These are phyloP conservation scores for Allenopithecus nigroviridis DNA, from an alignment of 2,797 vertebrate genomes.

Conservation along the genomic window DNA sequence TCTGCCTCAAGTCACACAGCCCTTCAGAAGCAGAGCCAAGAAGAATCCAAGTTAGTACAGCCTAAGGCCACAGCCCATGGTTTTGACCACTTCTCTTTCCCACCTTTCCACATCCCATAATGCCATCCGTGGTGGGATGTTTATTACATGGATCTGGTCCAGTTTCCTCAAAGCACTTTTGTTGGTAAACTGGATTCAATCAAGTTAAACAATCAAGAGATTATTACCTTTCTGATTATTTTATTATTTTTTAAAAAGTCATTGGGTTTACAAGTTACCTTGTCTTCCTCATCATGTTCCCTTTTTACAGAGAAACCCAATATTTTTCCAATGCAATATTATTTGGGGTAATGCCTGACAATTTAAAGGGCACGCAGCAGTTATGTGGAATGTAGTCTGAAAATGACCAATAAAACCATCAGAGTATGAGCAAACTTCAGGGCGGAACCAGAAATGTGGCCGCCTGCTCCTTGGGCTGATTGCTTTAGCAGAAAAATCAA, in stretches of 20 bases:
- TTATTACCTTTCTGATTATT: not conserved
- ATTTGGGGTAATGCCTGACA: conserved; percentile 35
- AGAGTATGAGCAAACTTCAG: conserved; percentile 11
- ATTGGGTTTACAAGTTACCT: not conserved
- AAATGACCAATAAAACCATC: conserved; percentile 45
- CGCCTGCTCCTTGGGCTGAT: not conserved
- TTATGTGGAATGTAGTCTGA: not conserved
- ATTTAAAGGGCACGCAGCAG: not conserved
- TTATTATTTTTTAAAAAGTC: not conserved
- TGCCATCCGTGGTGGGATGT: not conserved
- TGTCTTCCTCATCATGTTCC: not conserved
- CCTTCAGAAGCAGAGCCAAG: not conserved
- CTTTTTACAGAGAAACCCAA: conserved; percentile 7
- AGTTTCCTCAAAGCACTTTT: conserved; percentile 31
- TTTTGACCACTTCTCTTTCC: not conserved
- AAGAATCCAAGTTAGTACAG: no score
- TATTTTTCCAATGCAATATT: conserved; percentile 39
- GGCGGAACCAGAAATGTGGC: not conserved
- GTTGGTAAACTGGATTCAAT: not conserved
- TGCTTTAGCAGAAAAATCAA: conserved; percentile 61
- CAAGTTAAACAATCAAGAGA: conserved; percentile 17
- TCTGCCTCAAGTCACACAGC: not conserved
- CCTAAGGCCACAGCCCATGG: rapidly evolving
- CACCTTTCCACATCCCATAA: not conserved
- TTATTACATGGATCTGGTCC: not conserved